Percentiles rank a stretch among this genome's conserved stretches.
phyloP scores from a whole-genome alignment of 2,888 invertebrate genomes.

The Apamea sordens region DNA sequence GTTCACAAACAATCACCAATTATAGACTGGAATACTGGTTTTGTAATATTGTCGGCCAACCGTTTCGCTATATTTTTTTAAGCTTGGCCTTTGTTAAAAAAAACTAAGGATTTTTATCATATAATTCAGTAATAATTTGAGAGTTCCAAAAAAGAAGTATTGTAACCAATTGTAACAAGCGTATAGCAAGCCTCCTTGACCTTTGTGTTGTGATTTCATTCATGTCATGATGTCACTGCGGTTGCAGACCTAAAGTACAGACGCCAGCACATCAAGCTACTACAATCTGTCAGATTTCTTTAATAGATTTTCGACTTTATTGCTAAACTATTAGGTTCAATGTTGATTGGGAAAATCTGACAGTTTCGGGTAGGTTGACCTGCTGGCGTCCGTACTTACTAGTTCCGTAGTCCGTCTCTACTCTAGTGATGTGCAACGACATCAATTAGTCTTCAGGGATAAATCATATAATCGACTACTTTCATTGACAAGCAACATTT shows the following conservation, averaged over 20 bases:
- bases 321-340: no score
- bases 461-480: slow-evolving; percentile 14
- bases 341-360: no score
- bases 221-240: no score
- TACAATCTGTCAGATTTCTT: no score
- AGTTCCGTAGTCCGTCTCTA: background rate
- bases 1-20: slow-evolving; percentile 47
- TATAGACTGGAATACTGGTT: slow-evolving; percentile 8
- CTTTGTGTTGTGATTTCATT: slow-evolving; percentile 52
- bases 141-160: slow-evolving; percentile 53
- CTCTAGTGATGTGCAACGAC: slow-evolving; percentile 21
- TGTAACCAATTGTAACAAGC: slow-evolving; percentile 5
- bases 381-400: background rate
- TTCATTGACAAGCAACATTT: background rate
- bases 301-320: no score
- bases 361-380: no score
- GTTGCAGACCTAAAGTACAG: background rate
- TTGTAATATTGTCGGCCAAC: slow-evolving; percentile 7
- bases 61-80: background rate
- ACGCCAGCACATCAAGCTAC: no score
- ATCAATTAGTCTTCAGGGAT: no score
- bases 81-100: background rate
- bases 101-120: slow-evolving; percentile 30
- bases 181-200: slow-evolving; percentile 53
- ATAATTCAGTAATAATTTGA: slow-evolving; percentile 35